Conservation (phyloP, 1,140 invertebrate genomes). For the Acyrthosiphon pisum region DNA sequence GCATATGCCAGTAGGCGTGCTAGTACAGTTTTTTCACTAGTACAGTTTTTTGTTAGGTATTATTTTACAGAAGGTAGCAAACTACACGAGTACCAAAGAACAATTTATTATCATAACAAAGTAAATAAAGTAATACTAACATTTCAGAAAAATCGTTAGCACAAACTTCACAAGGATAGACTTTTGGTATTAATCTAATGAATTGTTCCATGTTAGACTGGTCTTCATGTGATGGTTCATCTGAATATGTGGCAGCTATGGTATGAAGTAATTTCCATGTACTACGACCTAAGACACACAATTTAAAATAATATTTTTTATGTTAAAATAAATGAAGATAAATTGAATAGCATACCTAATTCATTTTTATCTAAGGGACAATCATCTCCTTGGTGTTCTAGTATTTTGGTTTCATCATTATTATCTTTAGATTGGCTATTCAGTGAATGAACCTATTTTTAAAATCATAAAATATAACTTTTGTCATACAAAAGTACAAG, state of each 20-base stretch:
- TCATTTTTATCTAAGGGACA: slow-evolving; percentile 33
- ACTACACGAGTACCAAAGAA: too few species aligned
- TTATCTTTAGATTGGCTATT: neutral
- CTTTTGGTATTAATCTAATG: slow-evolving; percentile 84
- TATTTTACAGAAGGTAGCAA: too few species aligned
- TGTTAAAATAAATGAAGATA: neutral
- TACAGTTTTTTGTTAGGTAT: too few species aligned
- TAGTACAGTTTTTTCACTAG: too few species aligned
- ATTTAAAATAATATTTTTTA: neutral
- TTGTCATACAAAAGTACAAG: fast-evolving
- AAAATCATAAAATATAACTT: neutral
- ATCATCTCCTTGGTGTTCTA: neutral
- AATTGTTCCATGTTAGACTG: slow-evolving; percentile 83
- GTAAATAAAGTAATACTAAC: slow-evolving; percentile 66
- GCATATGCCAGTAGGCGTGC: too few species aligned
- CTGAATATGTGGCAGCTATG: slow-evolving; percentile 94
- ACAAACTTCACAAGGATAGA: slow-evolving; percentile 95
- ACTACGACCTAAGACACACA: slow-evolving; percentile 67
- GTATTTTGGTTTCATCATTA: neutral
- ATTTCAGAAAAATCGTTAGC: slow-evolving; percentile 87
- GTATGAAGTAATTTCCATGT: slow-evolving; percentile 97
- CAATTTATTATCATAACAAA: slow-evolving; percentile 31
- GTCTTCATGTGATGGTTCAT: slow-evolving; percentile 79
- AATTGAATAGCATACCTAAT: slow-evolving; percentile 23
- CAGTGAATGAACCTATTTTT: neutral